These are phyloP conservation scores for Ceratosolen solmsi DNA, from an alignment of 1,140 invertebrate species.

Conservation along the genomic window DNA sequence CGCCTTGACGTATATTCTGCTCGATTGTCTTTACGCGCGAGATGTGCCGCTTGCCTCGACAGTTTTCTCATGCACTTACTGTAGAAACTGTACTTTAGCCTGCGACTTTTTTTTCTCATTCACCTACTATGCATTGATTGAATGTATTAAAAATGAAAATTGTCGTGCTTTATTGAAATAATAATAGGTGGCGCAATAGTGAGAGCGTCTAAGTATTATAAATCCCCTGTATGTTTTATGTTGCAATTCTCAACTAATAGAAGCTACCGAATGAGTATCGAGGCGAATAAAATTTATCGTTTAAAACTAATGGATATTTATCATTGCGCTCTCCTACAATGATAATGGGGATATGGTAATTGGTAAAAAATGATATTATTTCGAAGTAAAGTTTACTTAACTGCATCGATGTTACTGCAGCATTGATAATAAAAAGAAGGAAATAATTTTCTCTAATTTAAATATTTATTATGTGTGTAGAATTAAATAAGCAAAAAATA, in stretches of 20 bases:
- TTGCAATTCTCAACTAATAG: background rate
- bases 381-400: background rate
- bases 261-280: background rate
- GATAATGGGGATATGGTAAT: too few species aligned
- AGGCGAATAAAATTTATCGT: background rate
- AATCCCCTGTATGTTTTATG: background rate
- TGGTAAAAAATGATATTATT: too few species aligned
- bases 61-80: slow-evolving; percentile 42
- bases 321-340: too few species aligned
- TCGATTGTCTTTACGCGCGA: slow-evolving; percentile 50
- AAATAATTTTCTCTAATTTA: background rate
- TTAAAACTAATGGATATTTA: too few species aligned
- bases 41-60: slow-evolving; percentile 9
- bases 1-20: background rate
- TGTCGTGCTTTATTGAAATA: background rate
- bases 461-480: background rate
- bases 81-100: slow-evolving; percentile 33
- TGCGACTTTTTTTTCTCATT: background rate
- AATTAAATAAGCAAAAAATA: background rate
- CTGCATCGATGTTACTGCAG: too few species aligned
- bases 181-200: background rate
- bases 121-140: background rate
- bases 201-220: background rate
- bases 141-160: background rate
- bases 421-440: too few species aligned